phyloP scores from a whole-genome alignment of 2,113 vertebrate species.

The Parotia lawesii region DNA sequence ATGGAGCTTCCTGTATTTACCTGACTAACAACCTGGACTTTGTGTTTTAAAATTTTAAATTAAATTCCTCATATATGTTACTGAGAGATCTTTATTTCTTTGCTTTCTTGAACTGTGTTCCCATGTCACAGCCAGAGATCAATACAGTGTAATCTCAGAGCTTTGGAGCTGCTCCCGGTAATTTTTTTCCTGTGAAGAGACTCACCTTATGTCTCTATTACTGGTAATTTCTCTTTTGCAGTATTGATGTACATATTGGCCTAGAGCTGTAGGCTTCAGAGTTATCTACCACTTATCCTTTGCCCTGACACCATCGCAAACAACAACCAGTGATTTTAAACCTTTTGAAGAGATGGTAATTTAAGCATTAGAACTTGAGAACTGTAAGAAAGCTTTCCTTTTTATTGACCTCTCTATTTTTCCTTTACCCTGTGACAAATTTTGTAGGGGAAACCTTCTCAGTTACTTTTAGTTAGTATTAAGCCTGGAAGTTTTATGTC shows the following conservation, averaged over 20 bases:
- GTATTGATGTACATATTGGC: not conserved
- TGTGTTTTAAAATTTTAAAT: not conserved
- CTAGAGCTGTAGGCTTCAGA: not conserved
- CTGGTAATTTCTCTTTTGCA: not conserved
- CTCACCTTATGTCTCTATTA: not conserved
- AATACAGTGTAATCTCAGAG: not conserved
- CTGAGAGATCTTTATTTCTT: not conserved
- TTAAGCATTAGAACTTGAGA: not conserved
- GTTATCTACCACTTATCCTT: not conserved
- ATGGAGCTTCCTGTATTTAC: not conserved
- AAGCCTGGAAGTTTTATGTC: not conserved
- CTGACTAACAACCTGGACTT: not conserved
- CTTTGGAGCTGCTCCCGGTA: not conserved
- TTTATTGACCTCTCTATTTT: not conserved
- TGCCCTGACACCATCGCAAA: not conserved
- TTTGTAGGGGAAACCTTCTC: not conserved
- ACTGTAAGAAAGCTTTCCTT: not conserved
- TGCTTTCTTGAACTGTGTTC: not conserved
- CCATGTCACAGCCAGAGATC: not conserved
- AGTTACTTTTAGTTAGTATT: not conserved
- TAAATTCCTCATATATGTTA: not conserved
- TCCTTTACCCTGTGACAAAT: not conserved
- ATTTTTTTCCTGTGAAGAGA: not conserved
- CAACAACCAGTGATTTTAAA: not conserved
- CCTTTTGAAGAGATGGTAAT: not conserved